Conservation (phyloP, 1,140 invertebrate species). For the Ptiloglossa arizonensis region DNA sequence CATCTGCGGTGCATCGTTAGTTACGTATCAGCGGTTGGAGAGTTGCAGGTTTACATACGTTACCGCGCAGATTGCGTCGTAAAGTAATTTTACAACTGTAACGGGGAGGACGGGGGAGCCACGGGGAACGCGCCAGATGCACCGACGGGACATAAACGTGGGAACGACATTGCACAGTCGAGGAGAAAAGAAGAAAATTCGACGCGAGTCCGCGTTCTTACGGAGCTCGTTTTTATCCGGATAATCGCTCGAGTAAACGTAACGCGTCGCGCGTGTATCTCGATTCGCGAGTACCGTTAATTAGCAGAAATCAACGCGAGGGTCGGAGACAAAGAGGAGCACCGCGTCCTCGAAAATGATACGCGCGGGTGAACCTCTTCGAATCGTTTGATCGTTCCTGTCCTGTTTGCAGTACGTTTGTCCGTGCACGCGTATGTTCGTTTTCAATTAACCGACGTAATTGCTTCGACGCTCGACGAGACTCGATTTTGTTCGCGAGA, state of each 20-base stretch:
- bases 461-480: no score
- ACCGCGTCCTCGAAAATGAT: not conserved
- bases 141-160: not conserved
- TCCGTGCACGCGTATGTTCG: no score
- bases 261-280: no score
- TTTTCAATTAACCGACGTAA: not conserved
- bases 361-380: not conserved
- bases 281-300: not conserved
- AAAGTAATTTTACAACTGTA: conserved; percentile 26
- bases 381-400: not conserved
- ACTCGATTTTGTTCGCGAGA: no score
- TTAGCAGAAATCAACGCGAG: not conserved
- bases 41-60: conserved; percentile 30
- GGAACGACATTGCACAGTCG: not conserved
- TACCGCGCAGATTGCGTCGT: conserved; percentile 29
- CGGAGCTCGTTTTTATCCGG: not conserved
- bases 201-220: not conserved
- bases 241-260: no score
- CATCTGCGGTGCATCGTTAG: conserved; percentile 25
- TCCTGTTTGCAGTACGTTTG: not conserved
- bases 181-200: not conserved
- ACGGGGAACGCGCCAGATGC: not conserved
- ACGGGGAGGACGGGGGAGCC: not conserved
- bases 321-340: not conserved
- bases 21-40: conserved; percentile 27